phyloP scores from a whole-genome alignment of 2,888 invertebrate species.

The Pedicia rivosa region DNA sequence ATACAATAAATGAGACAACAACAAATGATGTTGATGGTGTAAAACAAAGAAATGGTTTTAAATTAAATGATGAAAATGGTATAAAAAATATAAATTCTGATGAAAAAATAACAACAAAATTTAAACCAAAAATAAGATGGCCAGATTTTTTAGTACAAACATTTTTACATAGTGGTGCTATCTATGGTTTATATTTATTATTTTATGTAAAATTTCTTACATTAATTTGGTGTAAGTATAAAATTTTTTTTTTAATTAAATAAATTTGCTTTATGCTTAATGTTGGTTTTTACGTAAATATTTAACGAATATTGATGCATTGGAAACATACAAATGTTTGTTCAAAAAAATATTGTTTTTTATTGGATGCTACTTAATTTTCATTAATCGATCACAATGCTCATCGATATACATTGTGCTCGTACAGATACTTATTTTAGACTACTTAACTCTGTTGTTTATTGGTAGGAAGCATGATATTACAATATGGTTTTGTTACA shows the following conservation, averaged over 20 bases:
- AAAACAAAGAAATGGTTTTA: background rate
- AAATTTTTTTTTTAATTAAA: slow-evolving; percentile 31
- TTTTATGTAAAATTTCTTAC: slow-evolving; percentile 47
- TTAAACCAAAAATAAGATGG: slow-evolving; percentile 50
- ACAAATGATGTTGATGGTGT: slow-evolving; percentile 1
- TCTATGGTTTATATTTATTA: slow-evolving; percentile 54
- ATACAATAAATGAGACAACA: background rate
- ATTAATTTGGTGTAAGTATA: slow-evolving; percentile 52
- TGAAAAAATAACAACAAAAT: slow-evolving; percentile 28
- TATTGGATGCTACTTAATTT: no score
- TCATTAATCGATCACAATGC: no score
- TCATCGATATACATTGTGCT: no score
- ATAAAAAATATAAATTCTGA: slow-evolving; percentile 11
- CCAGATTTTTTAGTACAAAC: slow-evolving; percentile 53
- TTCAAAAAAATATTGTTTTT: no score
- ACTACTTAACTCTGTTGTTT: no score
- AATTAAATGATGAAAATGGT: slow-evolving; percentile 6
- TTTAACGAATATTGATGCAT: no score
- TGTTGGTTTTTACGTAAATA: no score
- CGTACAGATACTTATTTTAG: no score
- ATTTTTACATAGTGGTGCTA: slow-evolving; percentile 48
- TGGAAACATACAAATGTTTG: no score
- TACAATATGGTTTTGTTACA: no score
- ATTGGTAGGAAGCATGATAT: no score
- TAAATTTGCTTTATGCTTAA: slow-evolving; percentile 45